Evolutionary conservation across 2,888 invertebrate genomes (phyloP), one percentile per base, ranked within the genome.

Genomic region (Antheraea assamensis): DNA sequence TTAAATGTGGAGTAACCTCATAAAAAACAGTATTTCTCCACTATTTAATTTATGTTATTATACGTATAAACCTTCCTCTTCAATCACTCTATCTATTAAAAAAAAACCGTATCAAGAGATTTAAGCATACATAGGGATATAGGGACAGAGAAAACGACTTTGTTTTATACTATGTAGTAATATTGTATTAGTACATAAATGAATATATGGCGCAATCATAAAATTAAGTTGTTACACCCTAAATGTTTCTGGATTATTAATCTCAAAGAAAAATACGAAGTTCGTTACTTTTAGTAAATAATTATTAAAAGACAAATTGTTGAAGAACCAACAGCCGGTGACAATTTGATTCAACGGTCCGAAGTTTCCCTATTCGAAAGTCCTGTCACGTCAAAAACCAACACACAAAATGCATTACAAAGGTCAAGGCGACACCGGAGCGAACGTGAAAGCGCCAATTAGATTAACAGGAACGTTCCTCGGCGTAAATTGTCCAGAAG

Each of bases 401-500:
- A 78, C 76, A 78, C 75, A 90, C 88, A 86, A 92, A 92, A 90
- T 88, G 90, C 92, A 92, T 92, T 90, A 90, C 85, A 81, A 91
- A 93, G 93, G 93, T 92, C 93, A 93, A 92, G 92, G 91, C 89
- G 83, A 88, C 83, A 82, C 78, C 81, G 79, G 87, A 89, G 88
- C 88, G 86, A 87, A 91, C 89, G 90, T 88, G 88, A 87, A 91
- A 89, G 92, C 89, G 90, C 85, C 91, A 91, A 93, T 93, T 93
- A 92, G 92, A 93, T 93, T 93, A 93, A 87, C 87, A 84, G 86
- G 81, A 86, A 85, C 87, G 87, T 83, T 84, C 87, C 83, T 79
- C 84, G 84, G 83, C 85, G 91, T 90, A 91, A 92, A 92, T 92
- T 92, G 92, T 91, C 81, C 81, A 82, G 84, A 82, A 81, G 86